Conservation (phyloP, 2,888 invertebrate species). For the Cyclophora punctaria region DNA sequence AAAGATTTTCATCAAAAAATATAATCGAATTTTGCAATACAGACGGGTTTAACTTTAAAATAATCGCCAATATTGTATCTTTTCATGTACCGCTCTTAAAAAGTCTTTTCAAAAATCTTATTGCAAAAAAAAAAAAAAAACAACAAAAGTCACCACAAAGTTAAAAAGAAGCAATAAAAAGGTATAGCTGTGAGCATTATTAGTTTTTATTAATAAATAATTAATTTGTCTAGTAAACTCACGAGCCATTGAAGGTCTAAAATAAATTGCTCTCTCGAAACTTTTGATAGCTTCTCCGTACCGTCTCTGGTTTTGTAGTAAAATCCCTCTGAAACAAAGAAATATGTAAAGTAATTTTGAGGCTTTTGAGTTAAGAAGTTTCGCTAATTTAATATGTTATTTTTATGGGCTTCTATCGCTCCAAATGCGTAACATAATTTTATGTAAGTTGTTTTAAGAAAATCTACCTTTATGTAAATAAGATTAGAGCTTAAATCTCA, state of each 20-base stretch:
- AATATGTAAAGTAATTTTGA: constrained; percentile 20
- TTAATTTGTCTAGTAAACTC: constrained; percentile 70
- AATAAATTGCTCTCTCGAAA: constrained; percentile 93
- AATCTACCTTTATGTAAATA: neutral
- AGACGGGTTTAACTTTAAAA: no score
- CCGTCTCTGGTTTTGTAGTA: constrained; percentile 91
- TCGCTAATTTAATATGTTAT: constrained; percentile 12
- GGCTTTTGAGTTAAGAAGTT: constrained; percentile 16
- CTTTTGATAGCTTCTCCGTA: constrained; percentile 92
- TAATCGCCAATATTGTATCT: no score
- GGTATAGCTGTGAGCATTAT: constrained; percentile 24
- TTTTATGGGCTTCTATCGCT: constrained; percentile 1
- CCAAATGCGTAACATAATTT: constrained; percentile 1
- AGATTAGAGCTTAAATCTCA: neutral
- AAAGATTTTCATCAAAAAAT: no score
- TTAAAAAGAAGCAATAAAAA: constrained; percentile 23
- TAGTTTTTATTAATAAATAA: constrained; percentile 20
- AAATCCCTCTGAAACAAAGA: constrained; percentile 87
- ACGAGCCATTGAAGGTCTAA: constrained; percentile 94
- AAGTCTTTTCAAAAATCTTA: no score
- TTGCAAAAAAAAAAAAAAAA: constrained; percentile 17
- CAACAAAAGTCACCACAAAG: constrained; percentile 25
- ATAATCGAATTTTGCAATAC: no score
- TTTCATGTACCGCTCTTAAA: no score
- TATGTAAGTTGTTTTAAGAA: constrained; percentile 2